Base-by-base conservation (phyloP, 2,888 invertebrate genomes). In the Brenthis hecate region DNA sequence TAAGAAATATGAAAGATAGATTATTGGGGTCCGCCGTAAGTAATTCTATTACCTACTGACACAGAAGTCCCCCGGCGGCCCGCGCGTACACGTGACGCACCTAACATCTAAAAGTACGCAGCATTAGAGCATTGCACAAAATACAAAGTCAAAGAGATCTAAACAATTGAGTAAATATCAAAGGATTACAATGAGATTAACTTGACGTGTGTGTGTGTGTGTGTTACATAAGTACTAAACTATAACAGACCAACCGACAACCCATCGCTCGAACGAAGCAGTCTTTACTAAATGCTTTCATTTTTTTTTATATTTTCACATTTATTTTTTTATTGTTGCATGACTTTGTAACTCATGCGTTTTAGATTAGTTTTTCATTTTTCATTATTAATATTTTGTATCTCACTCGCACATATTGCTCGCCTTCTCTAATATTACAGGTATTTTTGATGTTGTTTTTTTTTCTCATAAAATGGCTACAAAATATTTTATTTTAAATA, bases 21-120 rank as follows among this genome's bases (percentile, higher is more conserved):
- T 43, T 43, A 43, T 11, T 43, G 2, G 11, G 11, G 11, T 8
- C 32, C 36, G 2, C 36, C 8, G 36, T 43, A 8, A 36, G 36
- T 36, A 2, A 43, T 43, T 43, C 36, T 11, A 11, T 8, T 2
- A 43, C 36, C 1, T 2, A 43, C 36, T 8, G 36, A 43, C 36
- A 11, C 36, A 43, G 36, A 43, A 43, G 36, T 43, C 2, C 36
- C 1, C 36, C 3, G 11, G 36, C 36, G 36, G 11, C 36, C 36
- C 2, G 1, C 36, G 36, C 8, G 11, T 11, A 28, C 5, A 4
- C 16, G 16, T 28, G 60, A 62, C 62, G 53, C 36, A 62, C 53
- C 43, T 32, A 36, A 36, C 13, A 62, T 13, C 51, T 62, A 54
- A 36, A 8, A 16, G 16, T 76, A 78, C 77, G 75, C 76, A 74